Evolutionary conservation across 2,113 vertebrate genomes (phyloP).

Genomic region (Pan troglodytes): NHGRI_mPanTro3-v2.1_pri NC_072403.2:52246501-52247000

Average conservation of each 20-base stretch:
- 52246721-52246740: neutral
- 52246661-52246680: neutral
- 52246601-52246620: too few species aligned
- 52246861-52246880: neutral
- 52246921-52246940: neutral
- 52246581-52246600: too few species aligned
- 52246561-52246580: too few species aligned
- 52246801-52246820: neutral
- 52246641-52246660: neutral
- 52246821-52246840: neutral
- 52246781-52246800: neutral
- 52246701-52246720: neutral
- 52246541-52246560: too few species aligned
- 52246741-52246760: neutral
- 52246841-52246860: neutral
- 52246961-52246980: neutral
- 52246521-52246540: too few species aligned
- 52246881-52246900: neutral
- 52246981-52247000: too few species aligned
- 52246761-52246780: neutral
- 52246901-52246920: neutral
- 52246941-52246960: neutral
- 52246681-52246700: neutral
- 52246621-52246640: neutral
- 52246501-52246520: too few species aligned